Evolutionary conservation across 1,140 invertebrate species (phyloP), one percentile per base, ranked within the genome.

Genomic region (Ceratina calcarata): DNA sequence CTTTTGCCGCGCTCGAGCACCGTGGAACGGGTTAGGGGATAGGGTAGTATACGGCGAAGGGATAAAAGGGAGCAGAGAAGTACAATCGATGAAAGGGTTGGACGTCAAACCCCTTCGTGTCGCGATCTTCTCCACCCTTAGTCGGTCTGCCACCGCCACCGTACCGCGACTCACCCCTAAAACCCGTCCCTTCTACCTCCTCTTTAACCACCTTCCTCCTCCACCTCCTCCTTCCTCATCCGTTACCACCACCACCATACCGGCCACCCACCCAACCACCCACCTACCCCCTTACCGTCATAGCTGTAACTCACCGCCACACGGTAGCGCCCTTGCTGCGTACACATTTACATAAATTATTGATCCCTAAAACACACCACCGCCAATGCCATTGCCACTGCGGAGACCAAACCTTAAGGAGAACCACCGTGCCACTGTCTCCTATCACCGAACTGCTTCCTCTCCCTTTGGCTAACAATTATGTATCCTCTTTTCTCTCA

Each of bases 321-420:
- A 92, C 91, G 90, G 90, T 91, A 91, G 92, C 91, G 88, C 91
- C 91, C 91, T 91, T 90, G 89, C 91, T 90, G 89, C 89, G 89
- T 93, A 92, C 91, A 93, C 92, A 93, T 93, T 93, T 93, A 91
- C 92, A 93, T 93, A 93, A 93, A 93, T 93, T 93, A 93, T 93
- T 92, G 92, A 93, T 93, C 92, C 90, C 89, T 91, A 91, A 91
- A 93, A 93, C 89, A 92, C 89, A 89, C 85, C 86, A 84, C 89
- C 88, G 86, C 89, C 91, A 92, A 91, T 92, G 89, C 91, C 90
- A 89, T 86, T 90, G 89, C 91, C 89, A 91, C 86, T 90, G 86
- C 84, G 83, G 84, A 83, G 85, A 85, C 75, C 72, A 69, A 75
- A 64, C 83, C 83, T 86, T 85, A 86, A 86, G 84, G 84, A 85